Base-by-base conservation (phyloP, 1,140 invertebrate genomes). In the Nasonia giraulti region DNA sequence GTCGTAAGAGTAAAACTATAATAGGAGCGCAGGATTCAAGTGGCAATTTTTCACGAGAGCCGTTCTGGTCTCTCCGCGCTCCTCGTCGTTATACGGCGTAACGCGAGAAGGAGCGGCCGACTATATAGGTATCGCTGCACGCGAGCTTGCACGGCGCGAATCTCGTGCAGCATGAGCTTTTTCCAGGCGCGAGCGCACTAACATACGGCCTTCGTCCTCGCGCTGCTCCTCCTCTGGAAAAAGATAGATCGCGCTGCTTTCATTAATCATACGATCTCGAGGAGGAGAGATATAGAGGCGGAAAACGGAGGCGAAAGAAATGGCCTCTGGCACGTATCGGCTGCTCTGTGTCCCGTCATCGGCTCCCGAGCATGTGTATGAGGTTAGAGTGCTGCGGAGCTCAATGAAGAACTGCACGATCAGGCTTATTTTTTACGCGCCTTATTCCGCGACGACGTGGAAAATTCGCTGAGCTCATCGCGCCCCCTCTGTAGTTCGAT, bases 171-270 rank as follows among this genome's bases (percentile, higher is more conserved):
- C 33, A 27, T 27, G 14, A 23, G 23, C 68, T 31, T 27, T 69
- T 11, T 69, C 68, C 6, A 31, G n/a, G 68, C 23, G n/a, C n/a
- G n/a, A 37, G 33, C 68, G 40, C 68, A 27, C 68, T 69, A 3
- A 6, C 23, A 69, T 31, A 27, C n/a, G 27, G 20, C 68, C 68
- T n/a, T 14, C 50, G 5, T 55, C 17, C 50, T 55, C 50, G 12
- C 50, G 2, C 11, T 55, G 1, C 23, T 33, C 69, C 23, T n/a
- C 69, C 31, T 23, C 2, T 23, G 55, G 69, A 33, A 33, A 71
- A 71, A 27, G 69, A 71, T 71, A 71, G 69, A 71, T 33, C 69
- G 69, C 27, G 27, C 31, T 71, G 27, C 1, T 71, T 71, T 71
- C 69, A 71, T 71, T 71, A 71, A 71, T 71, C 69, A 71, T 11